Evolutionary conservation across 2,113 vertebrate genomes (phyloP).

Genomic region (Ophiodon elongatus): DNA sequence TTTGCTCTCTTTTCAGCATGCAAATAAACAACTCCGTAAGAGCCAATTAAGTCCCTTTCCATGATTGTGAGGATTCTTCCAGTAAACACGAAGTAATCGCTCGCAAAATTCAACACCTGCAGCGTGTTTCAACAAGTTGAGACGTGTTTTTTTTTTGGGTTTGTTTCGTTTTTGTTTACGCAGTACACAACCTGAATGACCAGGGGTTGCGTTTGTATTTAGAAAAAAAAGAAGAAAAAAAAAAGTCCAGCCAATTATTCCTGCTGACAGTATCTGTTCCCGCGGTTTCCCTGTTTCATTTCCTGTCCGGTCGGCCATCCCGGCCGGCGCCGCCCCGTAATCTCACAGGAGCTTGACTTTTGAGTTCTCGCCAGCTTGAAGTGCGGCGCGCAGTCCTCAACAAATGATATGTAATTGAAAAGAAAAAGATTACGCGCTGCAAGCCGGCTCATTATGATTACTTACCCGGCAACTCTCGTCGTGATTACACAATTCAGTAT

Average conservation of each 20-base stretch:
- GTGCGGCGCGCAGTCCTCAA: not conserved
- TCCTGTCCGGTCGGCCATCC: constrained; percentile 26
- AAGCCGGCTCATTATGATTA: constrained; percentile 57
- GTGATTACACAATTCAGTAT: constrained; percentile 60
- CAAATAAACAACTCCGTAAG: constrained; percentile 48
- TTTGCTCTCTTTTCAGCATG: not conserved
- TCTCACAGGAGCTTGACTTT: constrained; percentile 14
- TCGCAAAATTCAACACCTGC: constrained; percentile 36
- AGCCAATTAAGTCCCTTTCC: constrained; percentile 55
- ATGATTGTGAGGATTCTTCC: constrained; percentile 35
- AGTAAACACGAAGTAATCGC: constrained; percentile 39
- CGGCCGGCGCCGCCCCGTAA: not conserved
- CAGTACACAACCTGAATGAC: not conserved
- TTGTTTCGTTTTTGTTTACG: constrained; percentile 1
- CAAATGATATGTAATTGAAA: constrained; percentile 62
- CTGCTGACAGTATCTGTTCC: constrained; percentile 5
- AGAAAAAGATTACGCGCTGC: constrained; percentile 58
- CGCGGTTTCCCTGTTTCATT: constrained; percentile 46
- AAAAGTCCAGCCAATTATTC: constrained; percentile 19
- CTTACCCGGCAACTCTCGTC: constrained; percentile 52
- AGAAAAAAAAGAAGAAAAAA: not conserved
- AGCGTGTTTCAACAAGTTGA: not conserved
- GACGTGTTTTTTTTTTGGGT: not conserved
- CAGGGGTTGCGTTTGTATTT: not conserved
- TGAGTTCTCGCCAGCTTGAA: constrained; percentile 22